These are phyloP conservation scores for Palythoa grandis DNA, from an alignment of 92 coral and sea anemone genomes.

Conservation along the genomic window DNA sequence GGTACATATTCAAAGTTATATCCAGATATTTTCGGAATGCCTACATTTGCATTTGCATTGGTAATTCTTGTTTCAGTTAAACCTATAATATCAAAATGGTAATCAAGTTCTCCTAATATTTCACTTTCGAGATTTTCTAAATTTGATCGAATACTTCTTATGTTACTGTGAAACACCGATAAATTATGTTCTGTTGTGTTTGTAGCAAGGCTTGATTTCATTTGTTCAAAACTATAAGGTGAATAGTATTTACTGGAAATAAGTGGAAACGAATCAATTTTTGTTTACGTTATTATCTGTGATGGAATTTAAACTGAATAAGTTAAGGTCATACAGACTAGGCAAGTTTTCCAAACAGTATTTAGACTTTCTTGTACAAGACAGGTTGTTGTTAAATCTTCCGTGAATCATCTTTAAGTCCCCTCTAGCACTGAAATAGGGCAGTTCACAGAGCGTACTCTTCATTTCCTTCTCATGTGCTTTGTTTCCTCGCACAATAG, in stretches of 20 bases:
- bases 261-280: background rate
- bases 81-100: constrained; percentile 45
- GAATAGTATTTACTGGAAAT: constrained; percentile 10
- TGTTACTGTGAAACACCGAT: constrained; percentile 20
- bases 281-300: background rate
- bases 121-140: constrained; percentile 40
- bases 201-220: background rate
- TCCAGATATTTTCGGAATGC: too few relatives aligned
- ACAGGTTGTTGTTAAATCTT: constrained; percentile 19
- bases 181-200: constrained; percentile 1
- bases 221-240: constrained; percentile 18
- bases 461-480: constrained; percentile 19
- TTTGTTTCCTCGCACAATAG: constrained; percentile 3
- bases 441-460: constrained; percentile 12
- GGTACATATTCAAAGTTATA: too few relatives aligned
- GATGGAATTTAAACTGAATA: constrained; percentile 21
- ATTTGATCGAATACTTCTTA: constrained; percentile 35
- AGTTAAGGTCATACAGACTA: constrained; percentile 8
- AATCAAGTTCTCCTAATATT: constrained; percentile 40
- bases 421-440: constrained; percentile 17
- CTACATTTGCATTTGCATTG: background rate
- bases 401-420: background rate
- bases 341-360: constrained; percentile 8
- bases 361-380: background rate
- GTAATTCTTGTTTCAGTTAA: constrained; percentile 40